Conservation (phyloP, 30 jellyfish, hydroid and myxozoan genomes). For the Cassiopea andromeda region DNA sequence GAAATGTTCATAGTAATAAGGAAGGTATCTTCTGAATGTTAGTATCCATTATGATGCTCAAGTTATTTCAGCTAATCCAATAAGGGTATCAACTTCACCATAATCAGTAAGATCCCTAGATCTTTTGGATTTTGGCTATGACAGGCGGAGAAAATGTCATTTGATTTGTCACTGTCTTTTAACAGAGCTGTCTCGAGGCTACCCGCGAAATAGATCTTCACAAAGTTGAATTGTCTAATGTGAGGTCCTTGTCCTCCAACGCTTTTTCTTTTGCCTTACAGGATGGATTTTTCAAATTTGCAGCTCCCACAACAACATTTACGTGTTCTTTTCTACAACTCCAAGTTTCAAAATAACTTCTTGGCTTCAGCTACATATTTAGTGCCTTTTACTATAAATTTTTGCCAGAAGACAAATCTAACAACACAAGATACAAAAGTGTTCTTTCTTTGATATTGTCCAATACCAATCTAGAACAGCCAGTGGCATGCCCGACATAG, state of each 20-base stretch:
- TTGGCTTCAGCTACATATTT: too few relatives aligned
- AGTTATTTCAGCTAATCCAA: not conserved
- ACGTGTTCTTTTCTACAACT: too few relatives aligned
- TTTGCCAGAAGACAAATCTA: too few relatives aligned
- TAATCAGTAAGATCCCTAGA: not conserved
- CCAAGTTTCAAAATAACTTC: too few relatives aligned
- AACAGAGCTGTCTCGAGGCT: slow-evolving; percentile 2
- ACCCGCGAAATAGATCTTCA: not conserved
- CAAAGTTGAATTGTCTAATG: not conserved
- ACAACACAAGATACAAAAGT: too few relatives aligned
- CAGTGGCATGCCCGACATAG: too few relatives aligned
- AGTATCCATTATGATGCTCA: not conserved
- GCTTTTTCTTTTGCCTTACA: not conserved
- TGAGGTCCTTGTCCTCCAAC: not conserved
- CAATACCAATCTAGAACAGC: too few relatives aligned
- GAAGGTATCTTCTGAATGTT: not conserved
- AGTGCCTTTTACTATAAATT: too few relatives aligned
- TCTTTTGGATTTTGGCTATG: not conserved
- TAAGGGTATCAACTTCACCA: not conserved
- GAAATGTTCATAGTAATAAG: not conserved
- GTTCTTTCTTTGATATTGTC: too few relatives aligned
- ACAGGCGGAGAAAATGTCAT: slow-evolving; percentile 7
- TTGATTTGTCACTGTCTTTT: not conserved
- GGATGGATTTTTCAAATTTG: not conserved
- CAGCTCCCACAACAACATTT: too few relatives aligned